Percentiles rank a stretch among this genome's conserved stretches.
Conservation (phyloP, 2,113 vertebrate species). For the Bostrychus sinensis region DNA sequence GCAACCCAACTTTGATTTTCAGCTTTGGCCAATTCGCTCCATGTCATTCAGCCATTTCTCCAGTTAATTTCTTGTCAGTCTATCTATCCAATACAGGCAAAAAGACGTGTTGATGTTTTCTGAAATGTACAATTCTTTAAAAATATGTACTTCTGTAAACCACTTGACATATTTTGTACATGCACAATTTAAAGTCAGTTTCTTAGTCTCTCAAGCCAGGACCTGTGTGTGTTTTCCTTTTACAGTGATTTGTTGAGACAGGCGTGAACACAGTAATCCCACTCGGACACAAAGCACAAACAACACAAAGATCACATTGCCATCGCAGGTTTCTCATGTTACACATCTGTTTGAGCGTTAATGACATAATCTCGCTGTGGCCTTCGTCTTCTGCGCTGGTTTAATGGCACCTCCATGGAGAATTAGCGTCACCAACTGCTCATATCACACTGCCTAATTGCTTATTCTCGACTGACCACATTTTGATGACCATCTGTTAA, state of each 20-base stretch:
- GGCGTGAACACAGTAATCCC: constrained; percentile 9
- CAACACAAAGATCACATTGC: constrained; percentile 5
- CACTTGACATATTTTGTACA: too few relatives aligned
- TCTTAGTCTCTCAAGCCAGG: background rate
- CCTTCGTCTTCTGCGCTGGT: background rate
- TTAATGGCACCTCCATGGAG: constrained; percentile 10
- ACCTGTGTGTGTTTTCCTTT: background rate
- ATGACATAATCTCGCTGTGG: background rate
- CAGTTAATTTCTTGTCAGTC: too few relatives aligned
- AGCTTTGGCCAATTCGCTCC: too few relatives aligned
- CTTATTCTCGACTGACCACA: constrained; percentile 4
- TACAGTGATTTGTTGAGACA: constrained; percentile 6
- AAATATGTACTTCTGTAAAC: too few relatives aligned
- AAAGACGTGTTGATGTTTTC: too few relatives aligned
- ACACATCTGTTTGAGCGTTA: constrained; percentile 8
- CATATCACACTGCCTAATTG: constrained; percentile 9
- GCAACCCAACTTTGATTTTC: too few relatives aligned
- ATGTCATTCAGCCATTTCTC: too few relatives aligned
- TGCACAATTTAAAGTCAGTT: too few relatives aligned
- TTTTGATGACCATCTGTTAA: constrained; percentile 12
- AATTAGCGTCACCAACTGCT: constrained; percentile 12
- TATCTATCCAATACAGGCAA: too few relatives aligned
- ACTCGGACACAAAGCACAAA: constrained; percentile 1
- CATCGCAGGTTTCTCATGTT: background rate
- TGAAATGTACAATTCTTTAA: too few relatives aligned